A percentile compares a stretch with the other conserved stretches of the same genome.
phyloP scores from a whole-genome alignment of 1,140 invertebrate species.

The Hestina assimilis region DNA sequence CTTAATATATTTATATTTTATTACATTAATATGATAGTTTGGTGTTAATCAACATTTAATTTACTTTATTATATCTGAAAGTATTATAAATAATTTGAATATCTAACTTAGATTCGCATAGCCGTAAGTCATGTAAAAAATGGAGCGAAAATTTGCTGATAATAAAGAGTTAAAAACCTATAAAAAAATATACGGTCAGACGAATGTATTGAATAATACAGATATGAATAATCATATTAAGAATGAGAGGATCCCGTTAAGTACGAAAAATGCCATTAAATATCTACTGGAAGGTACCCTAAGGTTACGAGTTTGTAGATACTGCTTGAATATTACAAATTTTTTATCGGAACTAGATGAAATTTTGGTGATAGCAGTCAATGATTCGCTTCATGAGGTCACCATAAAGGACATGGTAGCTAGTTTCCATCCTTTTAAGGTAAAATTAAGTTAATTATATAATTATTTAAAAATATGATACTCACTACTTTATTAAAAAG shows the following conservation, averaged over 20 bases:
- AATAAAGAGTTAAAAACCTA: constrained; percentile 27
- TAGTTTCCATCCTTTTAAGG: constrained; percentile 65
- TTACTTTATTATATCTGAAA: neutral
- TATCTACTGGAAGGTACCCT: constrained; percentile 55
- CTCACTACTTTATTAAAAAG: too few relatives aligned
- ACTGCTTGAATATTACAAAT: constrained; percentile 49
- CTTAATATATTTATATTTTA: constrained; percentile 13
- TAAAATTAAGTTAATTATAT: neutral
- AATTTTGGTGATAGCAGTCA: constrained; percentile 50
- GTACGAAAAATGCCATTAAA: constrained; percentile 59
- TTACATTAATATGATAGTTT: too few relatives aligned
- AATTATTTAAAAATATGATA: too few relatives aligned
- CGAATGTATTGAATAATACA: constrained; percentile 3
- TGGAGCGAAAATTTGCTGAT: constrained; percentile 27
- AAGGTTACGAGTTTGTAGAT: constrained; percentile 59
- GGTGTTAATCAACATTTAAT: too few relatives aligned
- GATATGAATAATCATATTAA: constrained; percentile 1
- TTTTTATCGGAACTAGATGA: constrained; percentile 57
- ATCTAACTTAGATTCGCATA: neutral
- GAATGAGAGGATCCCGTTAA: constrained; percentile 34
- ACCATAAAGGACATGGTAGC: constrained; percentile 61
- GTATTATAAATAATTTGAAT: neutral
- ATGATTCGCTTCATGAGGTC: constrained; percentile 52
- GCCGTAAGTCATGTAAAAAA: constrained; percentile 15
- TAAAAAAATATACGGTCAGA: constrained; percentile 2